Conservation (phyloP, 2,113 vertebrate genomes). For the Herpetotheres cachinnans region DNA sequence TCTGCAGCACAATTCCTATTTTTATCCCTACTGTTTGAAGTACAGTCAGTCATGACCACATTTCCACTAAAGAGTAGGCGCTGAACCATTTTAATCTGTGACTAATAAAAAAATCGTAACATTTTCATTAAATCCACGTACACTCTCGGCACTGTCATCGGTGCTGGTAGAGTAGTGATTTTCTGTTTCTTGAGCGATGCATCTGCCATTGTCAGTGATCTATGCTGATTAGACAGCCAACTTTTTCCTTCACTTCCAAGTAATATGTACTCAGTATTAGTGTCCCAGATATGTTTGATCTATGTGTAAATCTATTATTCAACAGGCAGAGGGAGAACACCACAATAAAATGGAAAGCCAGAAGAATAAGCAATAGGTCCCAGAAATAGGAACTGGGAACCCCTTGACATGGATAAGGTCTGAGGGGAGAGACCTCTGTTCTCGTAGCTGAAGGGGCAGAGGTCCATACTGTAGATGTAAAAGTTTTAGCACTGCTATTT, state of each 20-base stretch:
- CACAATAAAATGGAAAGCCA: neutral
- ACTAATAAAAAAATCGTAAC: constrained; percentile 7
- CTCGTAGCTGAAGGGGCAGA: neutral
- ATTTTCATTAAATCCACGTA: constrained; percentile 20
- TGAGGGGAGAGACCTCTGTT: neutral
- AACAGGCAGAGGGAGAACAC: neutral
- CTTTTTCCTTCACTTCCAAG: neutral
- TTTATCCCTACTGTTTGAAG: constrained; percentile 9
- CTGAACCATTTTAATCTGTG: constrained; percentile 26
- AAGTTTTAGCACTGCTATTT: neutral
- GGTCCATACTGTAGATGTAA: neutral
- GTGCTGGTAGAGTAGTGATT: neutral
- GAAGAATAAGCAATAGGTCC: neutral
- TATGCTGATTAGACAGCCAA: neutral
- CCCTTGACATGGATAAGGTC: neutral
- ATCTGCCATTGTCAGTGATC: neutral
- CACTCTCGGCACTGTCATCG: neutral
- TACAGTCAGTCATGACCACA: constrained; percentile 5
- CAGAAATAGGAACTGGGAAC: neutral
- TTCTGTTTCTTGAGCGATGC: neutral
- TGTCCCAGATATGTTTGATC: neutral
- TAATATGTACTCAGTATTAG: neutral
- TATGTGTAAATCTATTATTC: neutral
- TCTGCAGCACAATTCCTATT: neutral
- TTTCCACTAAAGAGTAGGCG: neutral